These are phyloP conservation scores for Arctocebus calabarensis DNA, from an alignment of 2,797 vertebrate genomes.

Conservation along the genomic window DNA sequence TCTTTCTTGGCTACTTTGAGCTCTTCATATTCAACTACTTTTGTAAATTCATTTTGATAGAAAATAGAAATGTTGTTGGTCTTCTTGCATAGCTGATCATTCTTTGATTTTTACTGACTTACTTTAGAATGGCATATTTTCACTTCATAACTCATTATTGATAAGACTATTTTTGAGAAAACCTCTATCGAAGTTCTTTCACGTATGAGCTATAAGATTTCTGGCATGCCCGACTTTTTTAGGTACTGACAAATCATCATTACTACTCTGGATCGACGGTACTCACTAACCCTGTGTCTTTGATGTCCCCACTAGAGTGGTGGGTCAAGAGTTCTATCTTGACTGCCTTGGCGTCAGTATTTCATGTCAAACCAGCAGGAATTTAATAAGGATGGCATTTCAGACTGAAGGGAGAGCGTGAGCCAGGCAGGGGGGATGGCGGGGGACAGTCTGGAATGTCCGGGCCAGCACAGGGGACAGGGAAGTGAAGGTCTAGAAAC, in stretches of 20 bases:
- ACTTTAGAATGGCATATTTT: not conserved
- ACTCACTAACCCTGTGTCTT: not conserved
- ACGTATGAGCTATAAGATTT: not conserved
- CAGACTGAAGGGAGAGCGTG: not conserved
- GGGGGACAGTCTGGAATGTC: too few species aligned
- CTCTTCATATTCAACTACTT: not conserved
- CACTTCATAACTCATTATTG: not conserved
- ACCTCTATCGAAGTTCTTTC: not conserved
- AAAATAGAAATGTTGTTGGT: not conserved
- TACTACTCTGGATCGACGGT: not conserved
- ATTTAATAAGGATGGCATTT: not conserved
- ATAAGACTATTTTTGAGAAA: not conserved
- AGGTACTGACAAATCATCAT: not conserved
- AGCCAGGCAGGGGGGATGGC: accelerated
- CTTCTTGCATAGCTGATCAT: not conserved
- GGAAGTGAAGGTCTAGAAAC: not conserved
- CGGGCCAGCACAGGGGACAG: accelerated
- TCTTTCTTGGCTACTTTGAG: not conserved
- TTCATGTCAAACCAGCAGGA: not conserved
- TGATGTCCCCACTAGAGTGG: not conserved
- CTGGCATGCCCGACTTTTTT: not conserved
- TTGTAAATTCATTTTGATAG: not conserved
- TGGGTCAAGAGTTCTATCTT: not conserved
- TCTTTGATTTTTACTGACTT: not conserved
- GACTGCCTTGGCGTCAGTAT: not conserved